These are phyloP conservation scores for Apodemia duryi DNA, from an alignment of 2,888 invertebrate genomes.

Conservation along the genomic window DNA sequence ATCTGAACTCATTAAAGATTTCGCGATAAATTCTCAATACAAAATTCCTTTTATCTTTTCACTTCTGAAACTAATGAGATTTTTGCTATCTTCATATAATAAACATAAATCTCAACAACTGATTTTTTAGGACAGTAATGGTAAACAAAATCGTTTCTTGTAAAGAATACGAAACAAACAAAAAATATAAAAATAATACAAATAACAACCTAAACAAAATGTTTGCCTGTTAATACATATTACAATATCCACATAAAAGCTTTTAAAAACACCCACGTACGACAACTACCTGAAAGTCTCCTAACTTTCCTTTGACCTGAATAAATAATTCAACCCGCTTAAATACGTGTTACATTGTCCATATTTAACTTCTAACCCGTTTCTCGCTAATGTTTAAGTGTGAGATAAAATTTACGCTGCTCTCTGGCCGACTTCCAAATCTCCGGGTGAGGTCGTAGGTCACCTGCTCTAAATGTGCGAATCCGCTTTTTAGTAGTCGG, in stretches of 20 bases:
- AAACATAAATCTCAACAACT: no score
- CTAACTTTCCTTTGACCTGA: constrained; percentile 33
- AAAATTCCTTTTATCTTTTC: no score
- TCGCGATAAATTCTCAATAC: no score
- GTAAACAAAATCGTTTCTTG: no score
- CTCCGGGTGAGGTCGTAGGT: constrained; percentile 54
- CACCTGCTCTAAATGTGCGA: constrained; percentile 60
- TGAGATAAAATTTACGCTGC: constrained; percentile 55
- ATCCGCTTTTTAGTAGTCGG: constrained; percentile 45
- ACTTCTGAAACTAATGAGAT: no score
- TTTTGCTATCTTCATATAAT: no score
- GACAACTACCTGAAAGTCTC: constrained; percentile 30
- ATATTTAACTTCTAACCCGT: constrained; percentile 54
- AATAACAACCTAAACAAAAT: neutral
- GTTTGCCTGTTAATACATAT: neutral
- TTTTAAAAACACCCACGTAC: constrained; percentile 12
- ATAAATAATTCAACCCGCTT: constrained; percentile 36
- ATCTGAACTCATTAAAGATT: no score
- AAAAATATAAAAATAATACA: neutral
- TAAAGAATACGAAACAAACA: no score
- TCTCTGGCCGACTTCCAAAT: constrained; percentile 60
- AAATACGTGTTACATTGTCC: constrained; percentile 39
- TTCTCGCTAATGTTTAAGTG: constrained; percentile 46
- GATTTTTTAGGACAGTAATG: no score
- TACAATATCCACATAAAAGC: constrained; percentile 3